Evolutionary conservation across 2,888 invertebrate species (phyloP), one percentile per base, ranked within the genome.

Genomic region (Horisme vitalbata): DNA sequence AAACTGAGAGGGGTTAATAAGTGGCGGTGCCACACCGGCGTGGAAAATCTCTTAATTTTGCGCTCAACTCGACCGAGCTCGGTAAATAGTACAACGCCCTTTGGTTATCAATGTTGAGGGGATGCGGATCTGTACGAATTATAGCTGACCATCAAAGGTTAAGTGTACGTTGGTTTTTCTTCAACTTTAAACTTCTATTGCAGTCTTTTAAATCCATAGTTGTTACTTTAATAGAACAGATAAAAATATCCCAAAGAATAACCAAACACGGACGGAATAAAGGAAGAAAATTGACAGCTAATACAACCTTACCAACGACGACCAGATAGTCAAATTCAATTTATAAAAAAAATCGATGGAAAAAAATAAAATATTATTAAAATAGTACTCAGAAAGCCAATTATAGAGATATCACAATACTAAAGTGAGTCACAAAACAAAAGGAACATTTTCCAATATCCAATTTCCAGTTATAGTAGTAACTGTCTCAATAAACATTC

Each of bases 41-140:
- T 68, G 66, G 68, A 70, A 63, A 79, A 84, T 83, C 82, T 82
- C 85, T 85, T 84, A 84, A 86, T 86, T 85, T 85, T 62, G 75
- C 76, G 68, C 77, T 67, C 71, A 74, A 73, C 50, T 47, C 49
- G 47, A 24, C 38, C 45, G 49, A 47, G 55, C 48, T 52, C 45
- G 37, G 54, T 48, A 54, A 56, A 59, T 51, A 58, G 58, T 54
- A 38, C 36, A 44, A 50, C 45, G 49, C 45, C 68, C 62, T 68
- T 67, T 73, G 36, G 44, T 44, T 32, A 34, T 35, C 31, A 41
- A 45, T 45, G 45, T 44, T 28, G 60, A 55, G 26, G 31, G 34
- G 12, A 18, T 41, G 48, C 45, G 45, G 48, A 27, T 45, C 28
- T 36, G 11, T 31, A 18, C 23, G 24, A 20, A 35, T 44, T 35